phyloP scores from a whole-genome alignment of 1,140 invertebrate species.

The Melipona quadrifasciata region DNA sequence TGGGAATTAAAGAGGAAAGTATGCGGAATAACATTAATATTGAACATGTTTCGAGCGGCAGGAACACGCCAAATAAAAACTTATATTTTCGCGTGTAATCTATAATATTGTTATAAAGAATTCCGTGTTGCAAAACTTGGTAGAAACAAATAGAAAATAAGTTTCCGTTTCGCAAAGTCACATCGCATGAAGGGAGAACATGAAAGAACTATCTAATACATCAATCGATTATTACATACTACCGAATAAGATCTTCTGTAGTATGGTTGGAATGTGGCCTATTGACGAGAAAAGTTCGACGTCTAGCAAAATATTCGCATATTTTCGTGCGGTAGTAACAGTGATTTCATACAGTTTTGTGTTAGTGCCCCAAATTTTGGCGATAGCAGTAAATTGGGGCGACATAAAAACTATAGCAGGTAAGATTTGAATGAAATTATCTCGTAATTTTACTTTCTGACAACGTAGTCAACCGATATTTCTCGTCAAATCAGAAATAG shows the following conservation, averaged over 20 bases:
- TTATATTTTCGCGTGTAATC: neutral
- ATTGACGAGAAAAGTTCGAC: slow-evolving; percentile 21
- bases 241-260: slow-evolving; percentile 36
- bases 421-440: neutral
- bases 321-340: slow-evolving; percentile 12
- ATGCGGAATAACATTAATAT: neutral
- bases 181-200: neutral
- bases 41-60: neutral
- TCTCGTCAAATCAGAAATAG: slow-evolving; percentile 25
- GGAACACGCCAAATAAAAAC: neutral
- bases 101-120: slow-evolving; percentile 16
- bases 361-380: slow-evolving; percentile 21
- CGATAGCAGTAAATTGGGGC: slow-evolving; percentile 40
- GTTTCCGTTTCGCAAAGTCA: neutral
- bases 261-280: slow-evolving; percentile 37
- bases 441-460: too few species aligned
- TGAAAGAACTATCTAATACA: neutral
- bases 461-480: too few species aligned
- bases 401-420: slow-evolving; percentile 26
- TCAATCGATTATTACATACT: slow-evolving; percentile 45
- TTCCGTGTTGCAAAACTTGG: neutral
- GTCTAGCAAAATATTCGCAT: slow-evolving; percentile 15
- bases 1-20: neutral
- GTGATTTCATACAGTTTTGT: slow-evolving; percentile 4
- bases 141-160: neutral